A percentile compares a stretch with the other conserved stretches of the same genome.
These are phyloP conservation scores for Andrena marginata DNA, from an alignment of 2,888 invertebrate species.

Conservation along the genomic window DNA sequence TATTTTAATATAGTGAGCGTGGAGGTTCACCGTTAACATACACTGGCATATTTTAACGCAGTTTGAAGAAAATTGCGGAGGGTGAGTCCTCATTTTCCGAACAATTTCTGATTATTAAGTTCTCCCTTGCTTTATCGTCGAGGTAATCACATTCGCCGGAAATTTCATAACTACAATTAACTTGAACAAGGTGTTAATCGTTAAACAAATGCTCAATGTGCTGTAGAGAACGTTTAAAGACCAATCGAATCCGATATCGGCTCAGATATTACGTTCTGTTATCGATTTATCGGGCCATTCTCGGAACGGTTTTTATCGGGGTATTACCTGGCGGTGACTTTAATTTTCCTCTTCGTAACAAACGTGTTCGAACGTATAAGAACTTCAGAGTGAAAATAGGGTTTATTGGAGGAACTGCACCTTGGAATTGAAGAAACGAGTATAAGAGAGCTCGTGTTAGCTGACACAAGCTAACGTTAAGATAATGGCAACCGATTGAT, in stretches of 20 bases:
- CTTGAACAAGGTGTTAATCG: slow-evolving; percentile 21
- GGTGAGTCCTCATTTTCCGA: neutral
- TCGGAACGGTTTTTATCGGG: neutral
- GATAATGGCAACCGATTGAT: neutral
- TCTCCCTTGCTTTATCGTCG: slow-evolving; percentile 8
- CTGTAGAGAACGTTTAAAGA: slow-evolving; percentile 1
- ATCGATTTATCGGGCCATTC: slow-evolving; percentile 1
- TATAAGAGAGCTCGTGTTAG: neutral
- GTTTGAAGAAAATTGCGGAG: neutral
- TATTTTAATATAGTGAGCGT: neutral
- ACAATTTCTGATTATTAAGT: slow-evolving; percentile 18
- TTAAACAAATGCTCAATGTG: slow-evolving; percentile 2
- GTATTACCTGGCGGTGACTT: neutral
- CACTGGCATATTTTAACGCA: neutral
- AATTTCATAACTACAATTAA: neutral
- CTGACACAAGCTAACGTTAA: neutral
- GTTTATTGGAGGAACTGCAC: neutral
- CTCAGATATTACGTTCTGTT: neutral
- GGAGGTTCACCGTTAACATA: neutral
- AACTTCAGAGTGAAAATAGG: neutral
- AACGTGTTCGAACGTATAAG: neutral
- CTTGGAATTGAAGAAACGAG: neutral
- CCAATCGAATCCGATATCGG: slow-evolving; percentile 22
- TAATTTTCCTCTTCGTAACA: neutral
- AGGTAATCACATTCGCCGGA: slow-evolving; percentile 7